phyloP scores from a whole-genome alignment of 2,888 invertebrate species.

The Penaeus monodon region DNA sequence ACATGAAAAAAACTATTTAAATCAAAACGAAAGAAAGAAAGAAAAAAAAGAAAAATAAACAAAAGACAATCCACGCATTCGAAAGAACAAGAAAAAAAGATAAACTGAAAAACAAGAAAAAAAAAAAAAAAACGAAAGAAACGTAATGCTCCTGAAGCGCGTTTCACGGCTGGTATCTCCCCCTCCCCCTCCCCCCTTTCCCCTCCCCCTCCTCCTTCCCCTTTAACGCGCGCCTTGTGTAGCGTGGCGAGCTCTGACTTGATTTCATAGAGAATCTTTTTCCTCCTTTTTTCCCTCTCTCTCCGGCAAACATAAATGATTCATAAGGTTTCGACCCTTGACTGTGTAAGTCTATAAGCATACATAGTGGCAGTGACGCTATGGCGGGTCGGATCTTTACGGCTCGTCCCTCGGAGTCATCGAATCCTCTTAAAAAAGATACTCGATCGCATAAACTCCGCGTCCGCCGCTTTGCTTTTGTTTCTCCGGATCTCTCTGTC shows the following conservation, averaged over 20 bases:
- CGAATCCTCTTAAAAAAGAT: constrained; percentile 22
- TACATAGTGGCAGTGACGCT: constrained; percentile 26
- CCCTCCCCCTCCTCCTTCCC: neutral
- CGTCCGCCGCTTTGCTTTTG: neutral
- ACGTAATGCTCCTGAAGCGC: neutral
- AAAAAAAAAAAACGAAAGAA: too few species aligned
- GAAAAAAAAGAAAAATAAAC: too few species aligned
- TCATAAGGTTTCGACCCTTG: constrained; percentile 50
- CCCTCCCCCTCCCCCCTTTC: neutral
- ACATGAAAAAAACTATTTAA: too few species aligned
- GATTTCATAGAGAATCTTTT: constrained; percentile 49
- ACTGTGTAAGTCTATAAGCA: constrained; percentile 41
- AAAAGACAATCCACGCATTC: too few species aligned
- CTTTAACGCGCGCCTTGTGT: neutral
- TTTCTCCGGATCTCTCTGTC: too few species aligned
- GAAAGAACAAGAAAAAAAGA: too few species aligned
- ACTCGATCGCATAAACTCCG: constrained; percentile 14
- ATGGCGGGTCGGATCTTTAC: constrained; percentile 17
- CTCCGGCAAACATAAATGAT: constrained; percentile 44
- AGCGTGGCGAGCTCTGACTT: constrained; percentile 62
- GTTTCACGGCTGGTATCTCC: neutral
- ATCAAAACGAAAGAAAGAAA: too few species aligned
- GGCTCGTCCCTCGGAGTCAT: constrained; percentile 11
- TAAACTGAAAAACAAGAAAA: too few species aligned
- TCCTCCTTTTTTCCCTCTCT: neutral